A percentile compares a stretch with the other conserved stretches of the same genome.
Conservation (phyloP, 2,797 vertebrate genomes). For the Anguilla obscura region DNA sequence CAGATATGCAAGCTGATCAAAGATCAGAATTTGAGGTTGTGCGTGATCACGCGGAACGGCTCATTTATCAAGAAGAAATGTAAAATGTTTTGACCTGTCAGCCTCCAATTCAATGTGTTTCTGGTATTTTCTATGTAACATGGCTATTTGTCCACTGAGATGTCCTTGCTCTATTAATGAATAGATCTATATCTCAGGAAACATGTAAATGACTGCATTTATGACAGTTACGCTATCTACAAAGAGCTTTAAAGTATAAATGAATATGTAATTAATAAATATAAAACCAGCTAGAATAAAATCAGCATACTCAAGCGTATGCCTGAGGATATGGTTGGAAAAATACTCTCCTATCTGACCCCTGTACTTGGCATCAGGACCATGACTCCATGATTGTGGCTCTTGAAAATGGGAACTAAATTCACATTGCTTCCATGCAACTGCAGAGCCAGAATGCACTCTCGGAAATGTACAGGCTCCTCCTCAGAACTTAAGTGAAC, state of each 20-base stretch:
- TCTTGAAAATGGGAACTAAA: background rate
- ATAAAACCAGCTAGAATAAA: background rate
- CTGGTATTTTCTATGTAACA: background rate
- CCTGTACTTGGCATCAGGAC: background rate
- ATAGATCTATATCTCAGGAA: background rate
- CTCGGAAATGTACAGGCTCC: background rate
- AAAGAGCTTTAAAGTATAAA: background rate
- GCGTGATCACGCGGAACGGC: background rate
- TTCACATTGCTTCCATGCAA: background rate
- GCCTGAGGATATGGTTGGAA: background rate
- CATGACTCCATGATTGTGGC: too few relatives aligned
- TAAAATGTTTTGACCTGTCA: background rate
- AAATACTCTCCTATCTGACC: background rate
- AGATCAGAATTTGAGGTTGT: background rate
- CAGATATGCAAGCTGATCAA: background rate
- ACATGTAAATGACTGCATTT: background rate
- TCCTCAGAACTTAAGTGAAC: background rate
- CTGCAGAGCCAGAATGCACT: background rate
- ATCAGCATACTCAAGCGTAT: background rate
- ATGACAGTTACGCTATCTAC: background rate
- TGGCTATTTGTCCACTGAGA: background rate
- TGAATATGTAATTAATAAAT: background rate
- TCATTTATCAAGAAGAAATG: constrained; percentile 4
- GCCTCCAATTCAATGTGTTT: background rate
- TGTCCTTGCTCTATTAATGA: background rate